phyloP scores from a whole-genome alignment of 2,888 invertebrate genomes.

The Andrena dorsata region DNA sequence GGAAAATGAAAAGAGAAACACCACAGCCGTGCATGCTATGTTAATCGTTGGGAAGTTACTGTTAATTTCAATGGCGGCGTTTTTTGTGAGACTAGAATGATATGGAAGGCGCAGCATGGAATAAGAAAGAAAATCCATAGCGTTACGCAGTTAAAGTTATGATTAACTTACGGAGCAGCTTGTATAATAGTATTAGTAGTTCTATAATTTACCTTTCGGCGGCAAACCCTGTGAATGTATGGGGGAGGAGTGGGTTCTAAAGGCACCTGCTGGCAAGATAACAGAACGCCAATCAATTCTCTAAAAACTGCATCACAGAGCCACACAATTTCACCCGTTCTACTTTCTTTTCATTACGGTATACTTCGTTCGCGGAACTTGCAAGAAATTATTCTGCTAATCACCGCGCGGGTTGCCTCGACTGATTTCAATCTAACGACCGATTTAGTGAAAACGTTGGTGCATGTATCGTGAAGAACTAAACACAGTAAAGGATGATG shows the following conservation, averaged over 20 bases:
- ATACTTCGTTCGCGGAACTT: background rate
- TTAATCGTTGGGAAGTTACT: conserved; percentile 28
- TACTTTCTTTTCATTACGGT: conserved; percentile 17
- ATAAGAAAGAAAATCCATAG: background rate
- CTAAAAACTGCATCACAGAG: conserved; percentile 62
- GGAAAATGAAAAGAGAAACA: background rate
- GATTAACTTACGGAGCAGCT: conserved; percentile 65
- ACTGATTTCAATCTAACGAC: background rate
- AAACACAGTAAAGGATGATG: background rate
- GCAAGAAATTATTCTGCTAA: background rate
- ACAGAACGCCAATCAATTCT: conserved; percentile 80
- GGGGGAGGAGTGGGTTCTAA: conserved; percentile 83
- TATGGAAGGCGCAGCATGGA: background rate
- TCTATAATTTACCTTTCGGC: conserved; percentile 87
- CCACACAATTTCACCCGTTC: conserved; percentile 55
- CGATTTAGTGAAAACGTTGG: conserved; percentile 1
- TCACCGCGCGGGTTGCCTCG: background rate
- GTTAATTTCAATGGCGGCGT: conserved; percentile 8
- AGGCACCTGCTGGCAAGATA: conserved; percentile 84
- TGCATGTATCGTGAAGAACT: conserved; percentile 15
- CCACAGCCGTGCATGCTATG: background rate
- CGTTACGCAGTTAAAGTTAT: conserved; percentile 35
- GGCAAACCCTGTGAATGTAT: conserved; percentile 87
- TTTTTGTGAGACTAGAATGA: background rate
- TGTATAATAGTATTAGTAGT: conserved; percentile 76